Evolutionary conservation across 2,797 vertebrate species (phyloP), one percentile per base, ranked within the genome.

Genomic region (Odontamblyopus rebecca): DNA sequence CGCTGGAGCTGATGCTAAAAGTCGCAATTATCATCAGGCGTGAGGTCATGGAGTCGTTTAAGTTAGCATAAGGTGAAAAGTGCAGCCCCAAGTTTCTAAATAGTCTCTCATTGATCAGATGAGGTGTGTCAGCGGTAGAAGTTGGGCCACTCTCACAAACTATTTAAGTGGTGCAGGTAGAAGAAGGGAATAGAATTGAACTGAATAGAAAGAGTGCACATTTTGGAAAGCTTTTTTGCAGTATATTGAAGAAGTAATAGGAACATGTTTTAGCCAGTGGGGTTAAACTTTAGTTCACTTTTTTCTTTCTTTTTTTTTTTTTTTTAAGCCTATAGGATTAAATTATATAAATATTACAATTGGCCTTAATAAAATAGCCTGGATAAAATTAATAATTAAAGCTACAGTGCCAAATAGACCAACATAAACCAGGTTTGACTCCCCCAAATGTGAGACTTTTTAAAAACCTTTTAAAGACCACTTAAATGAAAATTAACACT

Each of bases 21-120:
- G 80, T 75, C 69, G 57, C 41, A 67, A 86, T 89, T 81, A 84
- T 86, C 84, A 89, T 86, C 84, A 83, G 83, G n/a, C 16, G 13
- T 75, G 4, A 44, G 77, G 81, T 76, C 66, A 68, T 48, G 27
- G 78, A 79, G 76, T 66, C 56, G 50, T 66, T 51, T 32, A 78
- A 81, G 76, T 66, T 61, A 54, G 67, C 73, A 38, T 35, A 30
- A 69, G 79, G 44, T 35, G 32, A 71, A 80, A 87, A 76, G 78
- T 68, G 18, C 38, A 16, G 71, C 68, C 82, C 59, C 7, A 69
- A 75, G 76, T 75, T 75, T 85, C 1, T 69, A 72, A 79, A 76
- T 32, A 68, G 67, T 6, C 69, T 74, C 51, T 72, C 64, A 80
- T 73, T 73, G 73, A 82, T 74, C 41, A 9, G 30, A 61, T 30